Conservation (phyloP, 2,888 invertebrate species). For the Pseudoips prasinana region DNA sequence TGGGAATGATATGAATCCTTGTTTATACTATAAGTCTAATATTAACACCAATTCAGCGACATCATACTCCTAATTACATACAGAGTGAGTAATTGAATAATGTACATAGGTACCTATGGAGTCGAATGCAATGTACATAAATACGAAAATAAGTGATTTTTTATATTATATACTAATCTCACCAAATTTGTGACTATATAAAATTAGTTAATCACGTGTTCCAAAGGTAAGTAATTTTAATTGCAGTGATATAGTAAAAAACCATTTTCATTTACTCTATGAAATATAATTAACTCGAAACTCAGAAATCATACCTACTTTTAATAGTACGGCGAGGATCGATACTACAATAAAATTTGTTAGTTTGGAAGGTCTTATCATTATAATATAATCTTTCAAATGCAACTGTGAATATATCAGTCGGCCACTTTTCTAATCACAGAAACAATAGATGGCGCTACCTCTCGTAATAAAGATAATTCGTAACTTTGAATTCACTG, state of each 20-base stretch:
- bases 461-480: too few species aligned
- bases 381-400: too few species aligned
- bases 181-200: slow-evolving; percentile 1
- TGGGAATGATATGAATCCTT: slow-evolving; percentile 34
- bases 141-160: slow-evolving; percentile 26
- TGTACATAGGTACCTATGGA: slow-evolving; percentile 18
- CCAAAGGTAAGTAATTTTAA: neutral
- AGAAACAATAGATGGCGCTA: too few species aligned
- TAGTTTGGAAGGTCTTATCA: too few species aligned
- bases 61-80: slow-evolving; percentile 26
- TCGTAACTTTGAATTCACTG: too few species aligned
- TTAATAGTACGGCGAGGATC: too few species aligned
- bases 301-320: too few species aligned
- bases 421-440: too few species aligned
- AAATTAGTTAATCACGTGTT: slow-evolving; percentile 1
- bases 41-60: slow-evolving; percentile 21
- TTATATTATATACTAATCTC: slow-evolving; percentile 5
- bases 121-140: slow-evolving; percentile 24
- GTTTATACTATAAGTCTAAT: slow-evolving; percentile 6
- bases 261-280: too few species aligned
- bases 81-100: slow-evolving; percentile 33
- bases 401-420: too few species aligned
- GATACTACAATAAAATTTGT: neutral
- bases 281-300: too few species aligned
- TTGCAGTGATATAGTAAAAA: too few species aligned